A percentile compares a stretch with the other conserved stretches of the same genome.
Conservation (phyloP, 2,888 invertebrate genomes). For the Lucinisca nassula region DNA sequence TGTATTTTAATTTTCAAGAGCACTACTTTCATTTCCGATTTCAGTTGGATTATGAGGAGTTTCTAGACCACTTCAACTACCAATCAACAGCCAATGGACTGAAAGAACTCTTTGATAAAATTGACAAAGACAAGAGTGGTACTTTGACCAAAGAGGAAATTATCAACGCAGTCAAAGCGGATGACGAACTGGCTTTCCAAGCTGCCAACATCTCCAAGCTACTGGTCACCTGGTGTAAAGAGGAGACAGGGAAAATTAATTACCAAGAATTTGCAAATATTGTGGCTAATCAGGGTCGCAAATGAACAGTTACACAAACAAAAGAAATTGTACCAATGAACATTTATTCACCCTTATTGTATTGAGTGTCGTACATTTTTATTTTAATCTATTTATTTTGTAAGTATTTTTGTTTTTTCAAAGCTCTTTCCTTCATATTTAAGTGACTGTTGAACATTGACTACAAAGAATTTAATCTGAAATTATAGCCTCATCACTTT, state of each 20-base stretch:
- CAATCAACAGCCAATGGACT: constrained; percentile 71
- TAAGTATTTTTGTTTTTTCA: too few species aligned
- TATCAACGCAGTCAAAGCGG: constrained; percentile 75
- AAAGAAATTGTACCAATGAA: too few species aligned
- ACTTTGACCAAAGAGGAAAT: constrained; percentile 79
- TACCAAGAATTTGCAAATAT: constrained; percentile 77
- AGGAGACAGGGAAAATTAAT: constrained; percentile 73
- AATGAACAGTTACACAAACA: neutral
- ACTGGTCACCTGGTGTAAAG: constrained; percentile 76
- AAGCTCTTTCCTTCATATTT: too few species aligned
- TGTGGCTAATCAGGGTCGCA: constrained; percentile 44
- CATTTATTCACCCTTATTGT: too few species aligned
- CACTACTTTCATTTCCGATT: too few species aligned
- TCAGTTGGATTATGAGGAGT: constrained; percentile 82
- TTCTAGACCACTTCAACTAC: constrained; percentile 77
- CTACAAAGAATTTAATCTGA: too few species aligned
- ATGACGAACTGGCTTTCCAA: constrained; percentile 76
- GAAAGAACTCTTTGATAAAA: constrained; percentile 73
- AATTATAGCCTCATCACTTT: too few species aligned
- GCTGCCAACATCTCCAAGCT: constrained; percentile 78
- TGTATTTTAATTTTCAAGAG: too few species aligned
- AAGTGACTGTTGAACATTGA: too few species aligned
- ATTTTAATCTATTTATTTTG: too few species aligned
- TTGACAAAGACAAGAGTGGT: constrained; percentile 82
- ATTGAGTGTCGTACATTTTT: too few species aligned